A percentile compares a stretch with the other conserved stretches of the same genome.
Evolutionary conservation across 2,113 vertebrate species (phyloP).

Genomic region (Vulpes lagopus): DNA sequence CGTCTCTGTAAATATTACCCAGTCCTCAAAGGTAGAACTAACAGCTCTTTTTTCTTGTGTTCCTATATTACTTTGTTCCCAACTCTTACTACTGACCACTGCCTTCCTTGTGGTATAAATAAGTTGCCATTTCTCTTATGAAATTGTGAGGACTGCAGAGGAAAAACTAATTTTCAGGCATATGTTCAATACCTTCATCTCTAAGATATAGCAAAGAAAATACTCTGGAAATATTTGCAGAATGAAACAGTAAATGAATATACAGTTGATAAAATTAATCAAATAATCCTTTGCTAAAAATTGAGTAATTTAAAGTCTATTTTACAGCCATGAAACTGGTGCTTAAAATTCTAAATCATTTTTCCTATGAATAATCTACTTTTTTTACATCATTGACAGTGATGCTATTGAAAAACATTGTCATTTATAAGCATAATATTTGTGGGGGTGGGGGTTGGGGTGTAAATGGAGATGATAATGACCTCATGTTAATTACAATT

Average conservation of each 20-base stretch:
- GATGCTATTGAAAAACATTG: neutral
- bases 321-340: neutral
- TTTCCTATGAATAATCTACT: neutral
- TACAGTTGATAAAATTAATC: neutral
- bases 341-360: neutral
- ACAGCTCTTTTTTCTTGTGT: neutral
- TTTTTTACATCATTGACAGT: neutral
- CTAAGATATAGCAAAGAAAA: neutral
- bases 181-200: neutral
- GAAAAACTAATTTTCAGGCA: neutral
- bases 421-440: neutral
- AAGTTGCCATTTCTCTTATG: neutral
- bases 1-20: neutral
- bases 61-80: neutral
- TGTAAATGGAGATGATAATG: neutral
- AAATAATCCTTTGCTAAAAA: neutral
- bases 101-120: neutral
- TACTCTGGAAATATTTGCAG: neutral
- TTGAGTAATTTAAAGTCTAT: neutral
- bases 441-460: neutral
- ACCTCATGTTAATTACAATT: neutral
- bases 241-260: neutral
- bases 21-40: neutral
- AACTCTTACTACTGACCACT: neutral
- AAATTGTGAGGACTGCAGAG: neutral